phyloP scores from a whole-genome alignment of 2,797 vertebrate genomes.

The Arnoldichthys spilopterus region DNA sequence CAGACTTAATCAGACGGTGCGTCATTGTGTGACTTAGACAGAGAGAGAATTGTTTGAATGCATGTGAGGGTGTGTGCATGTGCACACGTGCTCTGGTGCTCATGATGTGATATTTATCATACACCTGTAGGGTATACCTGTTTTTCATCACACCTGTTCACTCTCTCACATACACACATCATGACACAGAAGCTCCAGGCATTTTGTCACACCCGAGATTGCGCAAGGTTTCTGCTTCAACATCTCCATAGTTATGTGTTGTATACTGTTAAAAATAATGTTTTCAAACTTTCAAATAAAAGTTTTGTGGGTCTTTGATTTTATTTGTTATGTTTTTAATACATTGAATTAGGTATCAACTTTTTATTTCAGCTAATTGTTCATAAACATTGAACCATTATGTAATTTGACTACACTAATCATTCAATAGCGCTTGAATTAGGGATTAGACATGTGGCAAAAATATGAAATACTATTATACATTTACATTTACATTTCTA shows the following conservation, averaged over 20 bases:
- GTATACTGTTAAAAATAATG: neutral
- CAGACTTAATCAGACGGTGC: neutral
- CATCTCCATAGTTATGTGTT: neutral
- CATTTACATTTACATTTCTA: too few species aligned
- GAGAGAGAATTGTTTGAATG: neutral
- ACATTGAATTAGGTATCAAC: too few species aligned
- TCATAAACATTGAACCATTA: too few species aligned
- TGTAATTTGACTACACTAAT: too few species aligned
- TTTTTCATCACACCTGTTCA: slow-evolving; percentile 21
- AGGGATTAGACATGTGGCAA: too few species aligned
- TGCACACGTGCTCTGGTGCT: neutral
- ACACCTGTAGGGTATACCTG: slow-evolving; percentile 16
- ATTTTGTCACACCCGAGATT: slow-evolving; percentile 16
- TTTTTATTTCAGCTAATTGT: too few species aligned
- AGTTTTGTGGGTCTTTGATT: too few species aligned
- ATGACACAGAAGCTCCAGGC: neutral
- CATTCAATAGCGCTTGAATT: too few species aligned
- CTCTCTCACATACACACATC: neutral
- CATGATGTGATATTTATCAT: slow-evolving; percentile 26
- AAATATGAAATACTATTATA: too few species aligned
- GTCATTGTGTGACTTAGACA: slow-evolving; percentile 7
- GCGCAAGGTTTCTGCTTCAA: neutral
- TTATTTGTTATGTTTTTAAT: too few species aligned
- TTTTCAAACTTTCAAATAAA: too few species aligned
- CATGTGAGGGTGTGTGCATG: neutral